Evolutionary conservation across 1,140 invertebrate species (phyloP).

Genomic region (Leptinotarsa lineolata): DNA sequence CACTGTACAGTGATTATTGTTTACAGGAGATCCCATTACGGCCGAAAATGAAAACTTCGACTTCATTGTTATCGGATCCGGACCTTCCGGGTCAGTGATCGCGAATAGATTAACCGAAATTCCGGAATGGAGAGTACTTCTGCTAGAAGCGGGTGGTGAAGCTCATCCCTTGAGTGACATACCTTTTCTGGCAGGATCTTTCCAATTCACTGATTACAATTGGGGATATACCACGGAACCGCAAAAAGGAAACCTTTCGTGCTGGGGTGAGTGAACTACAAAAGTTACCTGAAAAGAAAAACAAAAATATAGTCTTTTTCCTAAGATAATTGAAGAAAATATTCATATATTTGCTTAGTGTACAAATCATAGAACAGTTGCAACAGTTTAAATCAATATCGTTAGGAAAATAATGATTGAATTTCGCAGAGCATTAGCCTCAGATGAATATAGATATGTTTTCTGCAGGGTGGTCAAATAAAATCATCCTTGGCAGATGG

Average conservation of each 20-base stretch:
- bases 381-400: no score
- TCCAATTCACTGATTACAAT: constrained; percentile 74
- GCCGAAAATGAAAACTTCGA: constrained; percentile 47
- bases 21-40: constrained; percentile 20
- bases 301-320: no score
- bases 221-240: constrained; percentile 77
- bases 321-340: no score
- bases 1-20: background rate
- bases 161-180: constrained; percentile 75
- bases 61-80: constrained; percentile 53
- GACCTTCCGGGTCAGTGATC: constrained; percentile 62
- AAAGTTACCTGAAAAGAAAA: background rate
- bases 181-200: constrained; percentile 69
- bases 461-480: no score
- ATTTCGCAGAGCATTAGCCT: no score
- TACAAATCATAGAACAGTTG: no score
- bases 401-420: no score
- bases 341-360: no score
- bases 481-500: no score
- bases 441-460: no score
- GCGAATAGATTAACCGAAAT: constrained; percentile 77
- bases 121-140: constrained; percentile 68
- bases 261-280: constrained; percentile 36
- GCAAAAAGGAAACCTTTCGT: constrained; percentile 59
- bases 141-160: constrained; percentile 71